Evolutionary conservation across 2,113 vertebrate genomes (phyloP).

Genomic region (Gadus macrocephalus): DNA sequence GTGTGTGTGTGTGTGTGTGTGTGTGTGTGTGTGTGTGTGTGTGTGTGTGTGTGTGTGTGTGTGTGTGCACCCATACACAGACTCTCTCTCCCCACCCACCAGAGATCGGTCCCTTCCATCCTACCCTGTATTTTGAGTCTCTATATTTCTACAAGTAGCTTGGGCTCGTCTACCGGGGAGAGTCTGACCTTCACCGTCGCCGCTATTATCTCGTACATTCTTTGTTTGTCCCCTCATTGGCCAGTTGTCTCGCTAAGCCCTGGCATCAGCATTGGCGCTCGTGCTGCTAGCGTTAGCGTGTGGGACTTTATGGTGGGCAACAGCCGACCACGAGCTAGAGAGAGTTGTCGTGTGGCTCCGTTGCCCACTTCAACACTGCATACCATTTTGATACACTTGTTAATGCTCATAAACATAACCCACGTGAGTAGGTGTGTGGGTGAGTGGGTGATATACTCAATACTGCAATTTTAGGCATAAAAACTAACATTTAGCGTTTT

Average conservation of each 20-base stretch:
- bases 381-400: too few relatives aligned
- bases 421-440: too few relatives aligned
- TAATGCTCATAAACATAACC: too few relatives aligned
- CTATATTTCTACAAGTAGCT: too few relatives aligned
- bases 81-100: constrained; percentile 58
- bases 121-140: constrained; percentile 31
- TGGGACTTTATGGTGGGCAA: too few relatives aligned
- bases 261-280: too few relatives aligned
- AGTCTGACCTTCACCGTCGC: constrained; percentile 39
- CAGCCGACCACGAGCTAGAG: not conserved
- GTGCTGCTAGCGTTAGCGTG: too few relatives aligned
- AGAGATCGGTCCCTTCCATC: constrained; percentile 57
- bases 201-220: constrained; percentile 19
- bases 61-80: constrained; percentile 34
- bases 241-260: not conserved
- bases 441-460: too few relatives aligned
- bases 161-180: not conserved
- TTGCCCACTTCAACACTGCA: too few relatives aligned
- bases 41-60: not conserved
- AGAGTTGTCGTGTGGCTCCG: too few relatives aligned
- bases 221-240: constrained; percentile 2
- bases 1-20: constrained; percentile 25
- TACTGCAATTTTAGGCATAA: too few relatives aligned
- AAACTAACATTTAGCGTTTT: too few relatives aligned
- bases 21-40: constrained; percentile 9